Evolutionary conservation across 2,113 vertebrate species (phyloP), one percentile per base, ranked within the genome.

Genomic region (Python bivittatus): DNA sequence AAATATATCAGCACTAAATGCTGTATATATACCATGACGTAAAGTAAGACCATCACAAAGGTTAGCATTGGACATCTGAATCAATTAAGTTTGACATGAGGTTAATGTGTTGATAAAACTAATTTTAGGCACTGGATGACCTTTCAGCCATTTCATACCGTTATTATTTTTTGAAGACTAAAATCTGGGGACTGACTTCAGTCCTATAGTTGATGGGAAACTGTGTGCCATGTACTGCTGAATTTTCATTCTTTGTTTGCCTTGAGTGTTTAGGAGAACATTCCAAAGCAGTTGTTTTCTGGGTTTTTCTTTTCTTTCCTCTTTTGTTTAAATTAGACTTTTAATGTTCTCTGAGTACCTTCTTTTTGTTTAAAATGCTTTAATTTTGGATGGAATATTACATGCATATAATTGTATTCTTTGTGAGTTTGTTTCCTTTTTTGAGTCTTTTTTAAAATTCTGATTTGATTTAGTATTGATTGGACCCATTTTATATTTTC

Each of bases 1-100:
- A 98, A 98, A 97, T 98, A 97, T 98, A 97, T 97, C 98, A 98
- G 97, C 98, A 97, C 98, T 98, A 98, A 98, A 98, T 98, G 98
- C 98, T 98, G 97, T 98, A 98, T 98, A 98, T 97, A 98, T 79
- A 79, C 98, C 98, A 98, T 97, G 97, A 98, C 96, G 93, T 98
- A 98, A 95, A 97, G 97, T 97, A 97, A 98, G 97, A 98, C 97
- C 93, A 97, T 96, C 94, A 85, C 58, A 96, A 97, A 96, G 96
- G 97, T 97, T 98, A 98, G 97, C 97, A 97, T 97, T 98, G 98
- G 98, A 98, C 98, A 97, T 97, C 97, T 98, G 97, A 98, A 98
- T 97, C 97, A 98, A 97, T 98, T 97, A 97, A 98, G 97, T 98
- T 92, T 97, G 97, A 98, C 97, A 98, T 97, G 97, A 97, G 97